Evolutionary conservation across 2,888 invertebrate species (phyloP).

Genomic region (Graphium colonna): DNA sequence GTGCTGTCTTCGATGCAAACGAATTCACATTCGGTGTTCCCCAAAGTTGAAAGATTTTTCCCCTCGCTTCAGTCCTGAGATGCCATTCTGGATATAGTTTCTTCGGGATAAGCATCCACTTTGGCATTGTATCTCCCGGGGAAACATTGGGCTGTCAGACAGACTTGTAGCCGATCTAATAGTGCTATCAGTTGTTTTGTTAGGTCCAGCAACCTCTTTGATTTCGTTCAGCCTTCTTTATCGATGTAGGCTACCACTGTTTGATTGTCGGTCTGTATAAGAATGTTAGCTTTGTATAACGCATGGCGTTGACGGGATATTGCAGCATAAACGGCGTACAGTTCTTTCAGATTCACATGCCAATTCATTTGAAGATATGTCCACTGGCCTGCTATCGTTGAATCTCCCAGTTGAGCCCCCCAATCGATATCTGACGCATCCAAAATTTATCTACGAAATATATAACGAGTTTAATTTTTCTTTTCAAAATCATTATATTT

Average conservation of each 20-base stretch:
- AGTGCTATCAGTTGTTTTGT: no score
- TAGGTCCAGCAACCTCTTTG: conserved; percentile 33
- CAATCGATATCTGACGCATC: conserved; percentile 28
- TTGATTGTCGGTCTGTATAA: no score
- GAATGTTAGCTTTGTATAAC: conserved; percentile 19
- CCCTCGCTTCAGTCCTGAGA: conserved; percentile 24
- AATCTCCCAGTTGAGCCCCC: conserved; percentile 26
- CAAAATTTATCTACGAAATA: no score
- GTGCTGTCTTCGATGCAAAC: conserved; percentile 25
- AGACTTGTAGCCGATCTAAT: no score
- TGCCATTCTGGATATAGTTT: no score
- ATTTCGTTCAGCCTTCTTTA: conserved; percentile 23
- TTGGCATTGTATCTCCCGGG: no score
- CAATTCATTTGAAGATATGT: conserved; percentile 20
- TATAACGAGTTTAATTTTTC: no score
- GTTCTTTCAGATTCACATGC: conserved; percentile 26
- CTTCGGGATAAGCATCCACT: conserved; percentile 25
- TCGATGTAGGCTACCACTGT: no score
- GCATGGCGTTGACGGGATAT: conserved; percentile 10
- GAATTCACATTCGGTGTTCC: conserved; percentile 28
- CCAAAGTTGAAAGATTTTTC: no score
- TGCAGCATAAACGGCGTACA: conserved; percentile 17
- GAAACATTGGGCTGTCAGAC: no score
- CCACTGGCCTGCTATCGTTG: conserved; percentile 26
- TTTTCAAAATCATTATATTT: no score